Conservation (phyloP, 2,888 invertebrate species). For the Drosophila acutilabella region DNA sequence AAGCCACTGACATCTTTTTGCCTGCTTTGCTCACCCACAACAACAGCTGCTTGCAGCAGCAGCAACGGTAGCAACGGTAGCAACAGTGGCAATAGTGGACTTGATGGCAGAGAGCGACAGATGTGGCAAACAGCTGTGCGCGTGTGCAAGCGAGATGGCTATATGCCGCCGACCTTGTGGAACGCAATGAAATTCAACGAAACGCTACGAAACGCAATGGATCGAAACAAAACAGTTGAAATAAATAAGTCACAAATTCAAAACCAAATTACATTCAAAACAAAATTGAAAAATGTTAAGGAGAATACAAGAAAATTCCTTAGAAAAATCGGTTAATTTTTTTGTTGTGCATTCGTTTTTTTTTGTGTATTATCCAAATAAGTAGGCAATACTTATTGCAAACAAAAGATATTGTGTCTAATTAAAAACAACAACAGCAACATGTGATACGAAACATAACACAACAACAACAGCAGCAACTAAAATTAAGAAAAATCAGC, state of each 20-base stretch:
- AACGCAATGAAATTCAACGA: conserved; percentile 35
- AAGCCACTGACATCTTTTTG: background rate
- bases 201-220: conserved; percentile 32
- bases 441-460: conserved; percentile 27
- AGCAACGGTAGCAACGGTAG: conserved; percentile 11
- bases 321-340: conserved; percentile 11
- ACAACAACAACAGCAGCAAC: conserved; percentile 28
- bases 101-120: conserved; percentile 42
- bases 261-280: conserved; percentile 22
- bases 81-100: conserved; percentile 2
- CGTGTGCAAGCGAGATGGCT: conserved; percentile 51
- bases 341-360: background rate
- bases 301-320: background rate
- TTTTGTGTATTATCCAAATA: conserved; percentile 27
- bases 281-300: conserved; percentile 1
- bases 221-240: conserved; percentile 39
- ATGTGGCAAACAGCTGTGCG: conserved; percentile 53
- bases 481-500: conserved; percentile 4
- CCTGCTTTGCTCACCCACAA: background rate
- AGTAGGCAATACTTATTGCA: conserved; percentile 32
- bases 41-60: conserved; percentile 64
- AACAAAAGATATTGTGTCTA: conserved; percentile 1
- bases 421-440: conserved; percentile 22
- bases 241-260: conserved; percentile 22
- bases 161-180: conserved; percentile 60